Evolutionary conservation across 2,888 invertebrate species (phyloP).

Genomic region (Himalopsyche tibetana): DNA sequence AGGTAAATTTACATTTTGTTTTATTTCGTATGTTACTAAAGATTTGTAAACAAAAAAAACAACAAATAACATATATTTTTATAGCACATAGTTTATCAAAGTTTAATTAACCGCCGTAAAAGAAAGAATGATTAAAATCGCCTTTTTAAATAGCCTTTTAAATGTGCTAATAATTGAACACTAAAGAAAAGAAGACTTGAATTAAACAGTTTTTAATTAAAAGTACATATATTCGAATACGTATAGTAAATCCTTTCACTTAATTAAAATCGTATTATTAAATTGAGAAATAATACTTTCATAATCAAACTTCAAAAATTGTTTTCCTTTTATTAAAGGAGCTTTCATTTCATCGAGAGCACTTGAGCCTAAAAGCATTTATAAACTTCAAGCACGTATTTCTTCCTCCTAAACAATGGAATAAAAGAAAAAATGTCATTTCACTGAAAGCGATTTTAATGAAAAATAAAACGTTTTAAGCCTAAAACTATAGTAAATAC

Average conservation of each 20-base stretch:
- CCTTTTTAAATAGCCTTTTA: no score
- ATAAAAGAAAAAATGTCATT: not conserved
- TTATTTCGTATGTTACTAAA: not conserved
- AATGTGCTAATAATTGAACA: no score
- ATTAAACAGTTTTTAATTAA: no score
- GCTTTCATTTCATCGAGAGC: not conserved
- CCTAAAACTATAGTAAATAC: not conserved
- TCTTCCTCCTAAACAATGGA: not conserved
- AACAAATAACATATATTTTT: no score
- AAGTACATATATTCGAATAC: not conserved
- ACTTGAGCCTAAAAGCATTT: constrained; percentile 17
- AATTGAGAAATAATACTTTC: constrained; percentile 7
- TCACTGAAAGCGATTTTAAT: not conserved
- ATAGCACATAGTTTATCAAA: no score
- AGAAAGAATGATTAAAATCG: no score
- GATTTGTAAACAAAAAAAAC: no score
- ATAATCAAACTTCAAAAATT: not conserved
- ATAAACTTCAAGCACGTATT: constrained; percentile 26
- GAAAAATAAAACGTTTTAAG: constrained; percentile 7
- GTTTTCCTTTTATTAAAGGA: constrained; percentile 4
- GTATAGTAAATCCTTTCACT: not conserved
- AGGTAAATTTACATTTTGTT: constrained; percentile 70
- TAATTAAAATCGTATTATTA: not conserved
- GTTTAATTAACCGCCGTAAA: no score
- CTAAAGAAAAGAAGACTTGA: no score